Evolutionary conservation across 2,797 vertebrate genomes (phyloP), one percentile per base, ranked within the genome.

Genomic region (Sebastes oblongus): DNA sequence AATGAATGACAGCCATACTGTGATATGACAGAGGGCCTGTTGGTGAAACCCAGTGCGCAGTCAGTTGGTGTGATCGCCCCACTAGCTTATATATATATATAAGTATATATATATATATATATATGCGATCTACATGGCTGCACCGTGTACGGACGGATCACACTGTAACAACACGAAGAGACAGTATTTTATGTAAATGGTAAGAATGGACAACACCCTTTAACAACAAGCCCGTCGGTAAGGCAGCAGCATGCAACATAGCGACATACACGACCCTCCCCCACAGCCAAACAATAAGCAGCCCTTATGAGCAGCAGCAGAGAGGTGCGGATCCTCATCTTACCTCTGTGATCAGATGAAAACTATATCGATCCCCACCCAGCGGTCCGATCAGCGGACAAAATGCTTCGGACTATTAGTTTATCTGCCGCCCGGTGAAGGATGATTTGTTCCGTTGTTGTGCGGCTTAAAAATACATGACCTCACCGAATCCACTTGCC

Each of bases 281-380:
- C 94, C 94, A 95, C 92, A 72, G 79, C 93, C 81, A 94, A 94
- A 96, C 95, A 96, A 96, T 95, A 89, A 92, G 91, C 92, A 92
- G 91, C 92, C 74, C 84, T 91, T 92, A 78, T 75, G 82, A 79
- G 84, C 64, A 83, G 83, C 83, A 20, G 86, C 83, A 27, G 87
- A 30, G 87, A 90, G 88, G 85, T 87, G 84, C 77, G 85, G 73
- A 90, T 80, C 84, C 74, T 80, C 80, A 72, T 83, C 94, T 96
- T 95, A 96, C 96, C 95, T 94, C 89, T 46, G 77, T 83, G 83
- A 77, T 75, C 71, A 66, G 86, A 89, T 55, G 66, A 68, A 42
- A 64, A 59, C 60, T 32, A 78, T 77, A 78, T 77, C 79, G 80
- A 78, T 88, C 59, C 64, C 39, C 14, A 42, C 6, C 74, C 56